phyloP scores from a whole-genome alignment of 53 echinoderm and acorn worm species.

The Patiria pectinifera region DNA sequence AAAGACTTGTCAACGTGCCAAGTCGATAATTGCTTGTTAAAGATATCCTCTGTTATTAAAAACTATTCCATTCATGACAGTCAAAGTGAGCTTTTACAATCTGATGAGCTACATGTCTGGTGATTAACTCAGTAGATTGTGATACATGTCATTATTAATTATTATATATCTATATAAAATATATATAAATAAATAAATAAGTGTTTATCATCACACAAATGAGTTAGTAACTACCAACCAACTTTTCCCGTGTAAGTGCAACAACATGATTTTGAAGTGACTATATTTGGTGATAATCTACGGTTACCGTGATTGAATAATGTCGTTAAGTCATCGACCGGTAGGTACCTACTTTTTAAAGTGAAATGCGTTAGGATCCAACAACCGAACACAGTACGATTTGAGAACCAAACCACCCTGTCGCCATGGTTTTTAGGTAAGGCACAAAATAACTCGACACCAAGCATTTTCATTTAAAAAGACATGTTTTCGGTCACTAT shows the following conservation, averaged over 20 bases:
- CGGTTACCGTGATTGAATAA: neutral
- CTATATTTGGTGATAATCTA: neutral
- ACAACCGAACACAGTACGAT: too few relatives aligned
- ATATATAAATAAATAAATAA: neutral
- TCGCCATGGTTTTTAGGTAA: too few relatives aligned
- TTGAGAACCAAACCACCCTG: too few relatives aligned
- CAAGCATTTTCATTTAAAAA: too few relatives aligned
- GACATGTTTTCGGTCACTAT: too few relatives aligned
- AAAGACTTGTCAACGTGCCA: too few relatives aligned
- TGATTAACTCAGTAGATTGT: neutral
- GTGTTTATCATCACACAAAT: neutral
- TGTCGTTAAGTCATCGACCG: too few relatives aligned
- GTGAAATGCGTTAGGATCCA: too few relatives aligned
- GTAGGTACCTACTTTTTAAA: too few relatives aligned
- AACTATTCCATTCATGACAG: neutral
- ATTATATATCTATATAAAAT: neutral
- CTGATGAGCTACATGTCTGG: neutral
- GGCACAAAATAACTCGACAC: too few relatives aligned
- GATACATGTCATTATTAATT: neutral
- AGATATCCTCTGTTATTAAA: too few relatives aligned
- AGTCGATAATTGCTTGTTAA: too few relatives aligned
- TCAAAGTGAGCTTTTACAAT: neutral
- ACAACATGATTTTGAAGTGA: neutral
- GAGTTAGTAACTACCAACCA: slow-evolving; percentile 51
- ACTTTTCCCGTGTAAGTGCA: neutral